Base-by-base conservation (phyloP, 37 sponge, comb jelly and placozoan species). In the Beroe forskalii region DNA sequence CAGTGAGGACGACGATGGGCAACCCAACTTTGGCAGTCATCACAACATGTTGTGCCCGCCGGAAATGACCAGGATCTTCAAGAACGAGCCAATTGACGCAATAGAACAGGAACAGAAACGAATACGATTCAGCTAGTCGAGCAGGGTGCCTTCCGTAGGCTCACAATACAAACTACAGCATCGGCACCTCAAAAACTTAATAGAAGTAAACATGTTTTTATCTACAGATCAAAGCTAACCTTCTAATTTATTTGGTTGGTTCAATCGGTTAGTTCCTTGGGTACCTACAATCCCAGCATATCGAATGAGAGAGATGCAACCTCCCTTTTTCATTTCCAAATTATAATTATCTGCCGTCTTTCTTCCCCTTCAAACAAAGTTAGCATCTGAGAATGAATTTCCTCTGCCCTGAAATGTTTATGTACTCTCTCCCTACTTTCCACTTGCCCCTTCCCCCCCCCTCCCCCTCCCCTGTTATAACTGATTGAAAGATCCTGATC, bases 101-200 rank as follows among this genome's bases (percentile, higher is more conserved):
- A 69, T 69, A 19, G 72, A 69, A 69, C 72, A 69, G 72, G 72
- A 69, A 32, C 72, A 69, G 72, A 69, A 69, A 69, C 72, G 72
- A 37, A 69, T 69, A 27, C 36, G 72, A 27, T 69, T 69, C 32
- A 69, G 33, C 38, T 69, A 69, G 72, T 48, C 55, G 12, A 17
- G 55, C n/a, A 48, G 55, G 55, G 55, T 48, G 12, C 55, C 55
- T 48, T 48, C 12, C 55, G 55, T n/a, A n/a, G 55, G 6, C 55
- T 48, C 55, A 12, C 6, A n/a, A n/a, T n/a, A 48, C 12, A 12
- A 48, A 48, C 55, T 48, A 17, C 6, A 17, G 6, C 12, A 48
- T 6, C 55, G 12, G 55, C 55, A 48, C 55, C 12, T 48, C 55
- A 48, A 6, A 12, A 6, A 48, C 6, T 48, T 17, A 48, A 6